phyloP scores from a whole-genome alignment of 2,797 vertebrate genomes.

The Notamacropus eugenii region DNA sequence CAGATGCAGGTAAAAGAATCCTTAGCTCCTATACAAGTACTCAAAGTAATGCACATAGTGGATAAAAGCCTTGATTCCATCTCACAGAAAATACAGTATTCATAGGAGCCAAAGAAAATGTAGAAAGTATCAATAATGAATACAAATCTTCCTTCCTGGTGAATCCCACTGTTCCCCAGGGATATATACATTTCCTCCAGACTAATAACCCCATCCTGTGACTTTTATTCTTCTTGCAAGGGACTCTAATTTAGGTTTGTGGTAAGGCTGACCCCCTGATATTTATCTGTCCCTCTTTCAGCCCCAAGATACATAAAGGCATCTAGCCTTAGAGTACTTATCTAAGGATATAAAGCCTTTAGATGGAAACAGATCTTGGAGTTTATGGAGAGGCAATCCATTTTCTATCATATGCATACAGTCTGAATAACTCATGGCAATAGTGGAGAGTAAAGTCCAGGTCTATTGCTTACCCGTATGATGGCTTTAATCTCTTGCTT shows the following conservation, averaged over 20 bases:
- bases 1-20: not conserved
- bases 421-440: not conserved
- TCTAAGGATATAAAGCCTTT: not conserved
- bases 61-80: not conserved
- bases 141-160: not conserved
- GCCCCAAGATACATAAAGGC: not conserved
- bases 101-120: not conserved
- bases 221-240: not conserved
- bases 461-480: not conserved
- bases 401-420: not conserved
- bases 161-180: not conserved
- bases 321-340: not conserved
- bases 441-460: not conserved
- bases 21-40: not conserved
- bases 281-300: not conserved
- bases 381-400: not conserved
- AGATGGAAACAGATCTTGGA: not conserved
- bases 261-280: not conserved
- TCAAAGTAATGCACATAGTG: not conserved
- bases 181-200: not conserved
- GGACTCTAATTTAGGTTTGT: not conserved
- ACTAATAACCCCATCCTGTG: not conserved
- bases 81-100: not conserved
- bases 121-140: not conserved
- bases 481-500: not conserved